phyloP scores from a whole-genome alignment of 2,113 vertebrate genomes.

The Marcusenius ussheri region DNA sequence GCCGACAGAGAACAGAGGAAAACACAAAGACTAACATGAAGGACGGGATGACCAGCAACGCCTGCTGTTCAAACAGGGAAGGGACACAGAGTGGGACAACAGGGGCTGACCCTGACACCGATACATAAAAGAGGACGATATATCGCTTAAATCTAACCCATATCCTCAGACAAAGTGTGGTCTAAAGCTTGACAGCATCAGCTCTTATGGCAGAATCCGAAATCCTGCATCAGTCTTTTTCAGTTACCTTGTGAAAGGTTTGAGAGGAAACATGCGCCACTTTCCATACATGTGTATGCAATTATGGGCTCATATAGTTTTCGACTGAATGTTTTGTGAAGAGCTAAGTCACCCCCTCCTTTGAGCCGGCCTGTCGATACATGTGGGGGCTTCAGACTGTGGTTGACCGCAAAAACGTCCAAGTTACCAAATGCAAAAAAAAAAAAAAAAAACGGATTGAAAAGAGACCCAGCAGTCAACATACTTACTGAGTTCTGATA shows the following conservation, averaged over 20 bases:
- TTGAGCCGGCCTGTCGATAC: not conserved
- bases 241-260: not conserved
- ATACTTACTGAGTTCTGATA: not conserved
- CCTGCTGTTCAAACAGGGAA: too few species aligned
- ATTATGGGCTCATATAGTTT: not conserved
- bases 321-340: not conserved
- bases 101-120: too few species aligned
- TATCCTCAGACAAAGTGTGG: not conserved
- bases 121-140: not conserved
- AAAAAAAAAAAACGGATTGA: not conserved
- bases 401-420: not conserved
- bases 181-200: not conserved
- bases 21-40: too few species aligned
- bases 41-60: too few species aligned
- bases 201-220: not conserved
- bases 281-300: not conserved
- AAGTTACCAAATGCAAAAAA: not conserved
- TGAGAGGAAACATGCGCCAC: not conserved
- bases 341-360: not conserved
- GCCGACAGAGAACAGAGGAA: too few species aligned
- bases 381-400: not conserved
- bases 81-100: too few species aligned
- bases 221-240: slow-evolving; percentile 10
- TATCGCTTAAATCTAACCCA: not conserved
- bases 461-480: not conserved